Evolutionary conservation across 2,888 invertebrate genomes (phyloP).

Genomic region (Lasioglossum leucozonium): DNA sequence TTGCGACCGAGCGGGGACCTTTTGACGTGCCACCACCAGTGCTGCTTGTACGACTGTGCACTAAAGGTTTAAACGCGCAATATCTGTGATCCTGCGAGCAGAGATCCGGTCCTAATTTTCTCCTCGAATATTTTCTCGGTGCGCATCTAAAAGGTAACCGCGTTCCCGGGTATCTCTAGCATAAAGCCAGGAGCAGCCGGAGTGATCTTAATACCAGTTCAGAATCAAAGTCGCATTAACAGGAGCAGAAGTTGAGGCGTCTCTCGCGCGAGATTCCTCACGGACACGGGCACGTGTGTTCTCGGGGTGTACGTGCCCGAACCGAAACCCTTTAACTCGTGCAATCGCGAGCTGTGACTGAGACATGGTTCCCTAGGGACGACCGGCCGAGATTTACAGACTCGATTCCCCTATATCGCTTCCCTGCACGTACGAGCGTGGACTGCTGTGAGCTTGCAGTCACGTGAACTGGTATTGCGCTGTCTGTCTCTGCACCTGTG

Average conservation of each 20-base stretch:
- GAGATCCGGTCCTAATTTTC: conserved; percentile 1
- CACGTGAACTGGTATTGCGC: conserved; percentile 15
- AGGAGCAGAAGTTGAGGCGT: conserved; percentile 65
- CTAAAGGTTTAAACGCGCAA: not conserved
- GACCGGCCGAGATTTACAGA: conserved; percentile 81
- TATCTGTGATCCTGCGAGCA: not conserved
- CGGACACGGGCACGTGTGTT: conserved; percentile 28
- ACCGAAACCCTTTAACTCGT: conserved; percentile 79
- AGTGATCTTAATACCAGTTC: conserved; percentile 12
- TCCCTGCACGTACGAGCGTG: conserved; percentile 40
- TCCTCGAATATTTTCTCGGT: not conserved
- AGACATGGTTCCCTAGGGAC: conserved; percentile 82
- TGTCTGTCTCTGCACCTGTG: conserved; percentile 1
- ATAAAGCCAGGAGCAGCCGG: not conserved
- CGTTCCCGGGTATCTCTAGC: not conserved
- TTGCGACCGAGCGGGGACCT: not conserved
- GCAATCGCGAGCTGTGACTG: conserved; percentile 82
- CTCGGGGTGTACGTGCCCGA: conserved; percentile 31
- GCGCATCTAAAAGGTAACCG: not conserved
- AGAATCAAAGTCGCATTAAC: conserved; percentile 81
- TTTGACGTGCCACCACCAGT: not conserved
- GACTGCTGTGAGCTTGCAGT: conserved; percentile 34
- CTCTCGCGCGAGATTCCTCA: conserved; percentile 38
- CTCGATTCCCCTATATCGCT: conserved; percentile 68
- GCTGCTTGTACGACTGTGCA: not conserved